A percentile compares a stretch with the other conserved stretches of the same genome.
Evolutionary conservation across 2,888 invertebrate genomes (phyloP).

Genomic region (Apotomis capreana): DNA sequence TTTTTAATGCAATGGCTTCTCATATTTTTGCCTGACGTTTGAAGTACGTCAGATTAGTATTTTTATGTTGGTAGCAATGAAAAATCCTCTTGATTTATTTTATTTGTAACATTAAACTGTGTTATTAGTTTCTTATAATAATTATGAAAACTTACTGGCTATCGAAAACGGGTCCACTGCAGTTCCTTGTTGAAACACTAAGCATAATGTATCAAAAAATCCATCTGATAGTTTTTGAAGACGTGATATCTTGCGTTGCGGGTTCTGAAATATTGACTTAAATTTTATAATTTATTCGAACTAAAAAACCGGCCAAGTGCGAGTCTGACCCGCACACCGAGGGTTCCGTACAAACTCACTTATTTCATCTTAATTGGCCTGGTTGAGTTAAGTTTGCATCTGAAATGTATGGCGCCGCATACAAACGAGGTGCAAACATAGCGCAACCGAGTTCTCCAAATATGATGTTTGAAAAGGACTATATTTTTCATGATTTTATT

Average conservation of each 20-base stretch:
- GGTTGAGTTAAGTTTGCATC: too few species aligned
- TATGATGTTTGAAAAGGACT: too few species aligned
- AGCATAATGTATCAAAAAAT: constrained; percentile 41
- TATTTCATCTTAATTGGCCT: too few species aligned
- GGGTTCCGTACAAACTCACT: too few species aligned
- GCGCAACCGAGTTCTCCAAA: too few species aligned
- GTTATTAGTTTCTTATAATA: neutral
- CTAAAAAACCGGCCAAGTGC: too few species aligned
- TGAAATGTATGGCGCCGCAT: too few species aligned
- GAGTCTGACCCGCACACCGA: too few species aligned
- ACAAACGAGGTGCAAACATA: too few species aligned
- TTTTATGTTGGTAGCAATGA: neutral
- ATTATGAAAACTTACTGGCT: constrained; percentile 31
- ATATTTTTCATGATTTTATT: too few species aligned
- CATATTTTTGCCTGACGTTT: neutral
- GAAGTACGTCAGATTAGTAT: neutral
- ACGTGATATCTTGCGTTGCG: constrained; percentile 15
- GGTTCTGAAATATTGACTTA: constrained; percentile 21
- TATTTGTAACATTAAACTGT: neutral
- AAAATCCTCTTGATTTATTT: neutral
- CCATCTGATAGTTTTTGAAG: constrained; percentile 34
- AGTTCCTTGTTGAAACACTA: constrained; percentile 46
- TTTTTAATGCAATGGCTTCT: constrained; percentile 19
- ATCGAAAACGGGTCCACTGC: constrained; percentile 40
- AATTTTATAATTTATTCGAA: too few species aligned